These are phyloP conservation scores for Xenopus borealis DNA, from an alignment of 2,113 vertebrate genomes.

Conservation along the genomic window DNA sequence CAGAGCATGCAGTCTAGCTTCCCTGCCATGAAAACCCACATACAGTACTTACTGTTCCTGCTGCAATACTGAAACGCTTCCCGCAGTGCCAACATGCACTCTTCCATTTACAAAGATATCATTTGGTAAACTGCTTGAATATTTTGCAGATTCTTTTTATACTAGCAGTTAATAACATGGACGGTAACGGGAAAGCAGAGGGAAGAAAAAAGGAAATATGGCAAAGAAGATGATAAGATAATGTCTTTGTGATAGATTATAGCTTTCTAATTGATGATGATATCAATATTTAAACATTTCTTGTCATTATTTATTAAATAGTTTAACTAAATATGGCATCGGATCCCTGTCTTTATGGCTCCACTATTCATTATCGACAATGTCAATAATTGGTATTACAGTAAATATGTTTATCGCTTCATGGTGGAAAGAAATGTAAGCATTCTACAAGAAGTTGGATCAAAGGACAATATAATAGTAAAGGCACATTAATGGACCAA, in stretches of 20 bases:
- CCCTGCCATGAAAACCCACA: too few relatives aligned
- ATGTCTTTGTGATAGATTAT: slow-evolving; percentile 47
- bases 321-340: slow-evolving; percentile 47
- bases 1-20: too few relatives aligned
- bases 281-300: slow-evolving; percentile 45
- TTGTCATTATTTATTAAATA: slow-evolving; percentile 47
- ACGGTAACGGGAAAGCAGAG: slow-evolving; percentile 28
- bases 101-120: too few relatives aligned
- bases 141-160: too few relatives aligned
- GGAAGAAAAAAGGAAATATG: slow-evolving; percentile 1
- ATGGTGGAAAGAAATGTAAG: slow-evolving; percentile 33
- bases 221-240: slow-evolving; percentile 23
- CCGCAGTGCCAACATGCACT: too few relatives aligned
- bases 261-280: slow-evolving; percentile 44
- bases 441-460: neutral
- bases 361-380: slow-evolving; percentile 38
- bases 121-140: too few relatives aligned
- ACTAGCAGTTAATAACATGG: neutral
- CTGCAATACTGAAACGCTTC: too few relatives aligned
- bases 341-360: slow-evolving; percentile 30
- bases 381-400: slow-evolving; percentile 45
- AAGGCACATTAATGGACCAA: neutral
- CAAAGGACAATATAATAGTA: neutral
- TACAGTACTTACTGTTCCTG: too few relatives aligned
- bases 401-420: slow-evolving; percentile 42